Conservation (phyloP, 1,140 invertebrate species). For the Neotoxoptera formosana region DNA sequence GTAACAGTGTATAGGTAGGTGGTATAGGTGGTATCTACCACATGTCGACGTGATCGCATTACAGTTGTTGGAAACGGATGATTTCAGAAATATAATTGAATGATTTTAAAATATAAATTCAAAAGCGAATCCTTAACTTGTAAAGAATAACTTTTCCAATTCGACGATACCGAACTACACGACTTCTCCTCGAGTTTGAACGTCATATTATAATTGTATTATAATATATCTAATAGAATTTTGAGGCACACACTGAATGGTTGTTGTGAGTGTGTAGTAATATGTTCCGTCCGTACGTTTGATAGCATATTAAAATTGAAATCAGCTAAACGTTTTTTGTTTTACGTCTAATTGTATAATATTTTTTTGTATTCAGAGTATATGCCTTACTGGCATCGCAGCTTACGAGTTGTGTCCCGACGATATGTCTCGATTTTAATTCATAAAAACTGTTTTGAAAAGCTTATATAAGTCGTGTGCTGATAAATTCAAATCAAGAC, state of each 20-base stretch:
- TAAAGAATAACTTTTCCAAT: neutral
- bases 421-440: too few species aligned
- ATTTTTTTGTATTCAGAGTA: neutral
- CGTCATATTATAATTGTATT: too few species aligned
- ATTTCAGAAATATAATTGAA: neutral
- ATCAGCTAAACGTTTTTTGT: neutral
- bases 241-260: too few species aligned
- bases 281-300: neutral
- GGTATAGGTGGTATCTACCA: too few species aligned
- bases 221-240: too few species aligned
- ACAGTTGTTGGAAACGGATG: neutral
- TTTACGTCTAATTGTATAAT: neutral
- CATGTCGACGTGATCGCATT: neutral
- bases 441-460: too few species aligned
- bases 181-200: neutral
- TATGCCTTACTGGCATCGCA: too few species aligned
- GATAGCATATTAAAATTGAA: neutral
- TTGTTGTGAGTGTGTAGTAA: too few species aligned
- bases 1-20: neutral
- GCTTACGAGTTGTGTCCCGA: too few species aligned
- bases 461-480: too few species aligned
- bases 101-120: neutral
- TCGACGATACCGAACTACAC: neutral
- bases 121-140: neutral
- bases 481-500: too few species aligned